These are phyloP conservation scores for Adelosebastes latens DNA, from an alignment of 2,797 vertebrate genomes.

Conservation along the genomic window DNA sequence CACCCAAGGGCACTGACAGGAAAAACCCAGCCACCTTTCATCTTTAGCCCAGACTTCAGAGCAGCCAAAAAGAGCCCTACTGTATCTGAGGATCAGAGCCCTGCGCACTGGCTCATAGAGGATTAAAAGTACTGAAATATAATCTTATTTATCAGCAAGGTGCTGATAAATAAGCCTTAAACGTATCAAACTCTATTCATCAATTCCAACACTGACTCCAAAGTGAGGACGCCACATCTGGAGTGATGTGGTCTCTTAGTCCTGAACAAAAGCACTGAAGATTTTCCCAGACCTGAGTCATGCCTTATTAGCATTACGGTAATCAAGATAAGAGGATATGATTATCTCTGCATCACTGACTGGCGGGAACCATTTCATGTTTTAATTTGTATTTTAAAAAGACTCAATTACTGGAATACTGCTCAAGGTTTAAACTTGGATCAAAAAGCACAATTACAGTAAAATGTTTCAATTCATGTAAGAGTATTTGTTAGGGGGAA, in stretches of 20 bases:
- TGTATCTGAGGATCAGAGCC: slow-evolving; percentile 20
- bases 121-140: background rate
- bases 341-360: background rate
- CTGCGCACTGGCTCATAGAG: background rate
- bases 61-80: background rate
- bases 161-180: background rate
- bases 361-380: slow-evolving; percentile 3
- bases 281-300: background rate
- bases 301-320: background rate
- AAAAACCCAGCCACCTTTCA: slow-evolving; percentile 24
- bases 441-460: slow-evolving; percentile 3
- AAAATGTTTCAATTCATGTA: background rate
- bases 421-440: slow-evolving; percentile 8
- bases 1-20: slow-evolving; percentile 9
- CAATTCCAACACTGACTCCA: background rate
- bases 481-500: background rate
- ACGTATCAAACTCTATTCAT: background rate
- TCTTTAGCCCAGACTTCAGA: slow-evolving; percentile 30
- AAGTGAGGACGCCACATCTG: background rate
- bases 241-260: background rate
- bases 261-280: background rate
- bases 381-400: slow-evolving; percentile 3
- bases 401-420: slow-evolving; percentile 3
- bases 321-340: background rate
- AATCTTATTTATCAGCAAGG: background rate